These are phyloP conservation scores for Lordiphosa clarofinis DNA, from an alignment of 1,140 invertebrate species.

Conservation along the genomic window DNA sequence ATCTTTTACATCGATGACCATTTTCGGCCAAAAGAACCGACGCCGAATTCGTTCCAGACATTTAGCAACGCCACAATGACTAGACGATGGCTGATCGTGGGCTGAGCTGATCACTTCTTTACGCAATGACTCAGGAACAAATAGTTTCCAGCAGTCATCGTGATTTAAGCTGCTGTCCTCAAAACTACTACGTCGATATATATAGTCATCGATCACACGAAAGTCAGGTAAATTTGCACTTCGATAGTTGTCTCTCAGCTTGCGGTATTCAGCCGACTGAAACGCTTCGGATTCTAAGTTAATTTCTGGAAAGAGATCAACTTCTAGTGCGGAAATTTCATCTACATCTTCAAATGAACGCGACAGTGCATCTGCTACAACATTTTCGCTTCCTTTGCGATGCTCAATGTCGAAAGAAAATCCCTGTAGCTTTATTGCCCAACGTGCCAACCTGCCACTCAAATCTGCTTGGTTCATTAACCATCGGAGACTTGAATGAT, in stretches of 20 bases:
- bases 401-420: neutral
- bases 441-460: neutral
- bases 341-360: no score
- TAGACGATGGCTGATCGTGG: constrained; percentile 1
- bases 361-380: neutral
- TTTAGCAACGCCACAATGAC: constrained; percentile 1
- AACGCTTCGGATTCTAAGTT: no score
- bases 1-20: constrained; percentile 1
- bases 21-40: constrained; percentile 11
- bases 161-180: no score
- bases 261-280: no score
- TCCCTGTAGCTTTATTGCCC: neutral
- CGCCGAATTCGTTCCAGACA: neutral
- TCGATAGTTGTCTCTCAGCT: no score
- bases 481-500: neutral
- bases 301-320: no score
- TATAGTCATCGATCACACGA: no score
- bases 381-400: neutral
- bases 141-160: no score
- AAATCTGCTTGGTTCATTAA: neutral
- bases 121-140: no score
- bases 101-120: neutral
- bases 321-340: no score
- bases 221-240: no score
- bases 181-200: no score